A percentile compares a stretch with the other conserved stretches of the same genome.
Evolutionary conservation across 2,888 invertebrate species (phyloP).

Genomic region (Aphidius colemani): DNA sequence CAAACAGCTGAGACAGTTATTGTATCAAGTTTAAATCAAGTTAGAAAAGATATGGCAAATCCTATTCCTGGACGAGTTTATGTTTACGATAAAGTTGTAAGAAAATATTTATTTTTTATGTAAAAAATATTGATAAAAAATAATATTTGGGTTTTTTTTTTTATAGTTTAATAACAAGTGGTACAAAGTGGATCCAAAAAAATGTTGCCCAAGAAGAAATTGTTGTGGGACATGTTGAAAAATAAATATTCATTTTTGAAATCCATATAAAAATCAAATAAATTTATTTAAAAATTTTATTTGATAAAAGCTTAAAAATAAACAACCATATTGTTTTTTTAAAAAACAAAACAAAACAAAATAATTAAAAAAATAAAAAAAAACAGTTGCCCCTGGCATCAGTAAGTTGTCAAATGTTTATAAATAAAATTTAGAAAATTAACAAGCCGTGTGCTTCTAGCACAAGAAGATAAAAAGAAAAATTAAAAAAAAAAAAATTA

Average conservation of each 20-base stretch:
- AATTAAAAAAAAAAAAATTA: neutral
- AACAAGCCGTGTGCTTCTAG: too few species aligned
- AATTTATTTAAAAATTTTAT: neutral
- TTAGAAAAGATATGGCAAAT: conserved; percentile 39
- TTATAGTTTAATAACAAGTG: conserved; percentile 42
- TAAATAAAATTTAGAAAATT: too few species aligned
- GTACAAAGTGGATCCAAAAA: conserved; percentile 42
- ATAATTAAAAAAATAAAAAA: too few species aligned
- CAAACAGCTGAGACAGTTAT: conserved; percentile 40
- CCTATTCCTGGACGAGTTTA: conserved; percentile 43
- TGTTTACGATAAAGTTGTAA: conserved; percentile 46
- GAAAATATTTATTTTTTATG: neutral
- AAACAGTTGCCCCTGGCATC: too few species aligned
- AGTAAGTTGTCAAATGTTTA: too few species aligned
- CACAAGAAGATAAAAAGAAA: too few species aligned
- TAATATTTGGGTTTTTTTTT: neutral
- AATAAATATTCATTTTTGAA: neutral
- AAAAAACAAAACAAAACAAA: neutral
- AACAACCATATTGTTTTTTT: neutral
- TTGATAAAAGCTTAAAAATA: neutral
- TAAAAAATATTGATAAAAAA: neutral
- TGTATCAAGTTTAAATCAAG: conserved; percentile 38
- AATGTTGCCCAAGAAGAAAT: conserved; percentile 43
- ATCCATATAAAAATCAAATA: neutral
- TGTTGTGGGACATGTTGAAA: conserved; percentile 38